Evolutionary conservation across 53 echinoderm and acorn worm genomes (phyloP).

Genomic region (Paelopatides confundens): DNA sequence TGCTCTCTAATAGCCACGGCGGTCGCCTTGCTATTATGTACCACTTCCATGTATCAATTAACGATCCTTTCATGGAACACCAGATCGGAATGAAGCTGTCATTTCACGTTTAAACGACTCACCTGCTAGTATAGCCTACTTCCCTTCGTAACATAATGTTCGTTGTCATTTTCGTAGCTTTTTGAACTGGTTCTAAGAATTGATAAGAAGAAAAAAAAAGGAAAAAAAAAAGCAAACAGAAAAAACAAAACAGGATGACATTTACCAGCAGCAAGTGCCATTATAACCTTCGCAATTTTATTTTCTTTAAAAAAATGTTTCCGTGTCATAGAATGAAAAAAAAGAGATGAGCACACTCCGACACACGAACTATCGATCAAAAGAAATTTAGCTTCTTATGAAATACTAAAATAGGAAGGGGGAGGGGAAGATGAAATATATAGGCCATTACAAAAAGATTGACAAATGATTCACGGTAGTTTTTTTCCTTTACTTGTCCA

Average conservation of each 20-base stretch:
- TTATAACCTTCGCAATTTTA: slow-evolving; percentile 5
- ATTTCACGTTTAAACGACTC: not conserved
- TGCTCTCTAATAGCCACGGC: slow-evolving; percentile 14
- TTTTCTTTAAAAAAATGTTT: not conserved
- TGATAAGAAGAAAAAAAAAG: not conserved
- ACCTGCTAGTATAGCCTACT: not conserved
- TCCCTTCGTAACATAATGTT: slow-evolving; percentile 3
- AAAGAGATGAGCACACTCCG: not conserved
- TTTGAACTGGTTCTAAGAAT: not conserved
- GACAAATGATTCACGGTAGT: not conserved
- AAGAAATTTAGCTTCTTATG: not conserved
- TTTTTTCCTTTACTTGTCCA: not conserved
- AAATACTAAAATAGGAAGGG: not conserved
- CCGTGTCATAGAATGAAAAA: not conserved
- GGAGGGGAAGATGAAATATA: not conserved
- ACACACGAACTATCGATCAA: slow-evolving; percentile 47
- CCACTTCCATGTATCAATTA: slow-evolving; percentile 24
- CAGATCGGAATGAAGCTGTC: not conserved
- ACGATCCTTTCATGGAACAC: not conserved
- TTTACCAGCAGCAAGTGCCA: not conserved
- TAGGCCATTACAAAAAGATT: not conserved
- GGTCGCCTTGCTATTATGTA: slow-evolving; percentile 26
- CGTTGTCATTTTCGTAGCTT: not conserved
- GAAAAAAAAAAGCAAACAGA: not conserved
- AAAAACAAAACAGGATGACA: not conserved